These are phyloP conservation scores for Thinocorus orbignyianus DNA, from an alignment of 2,113 vertebrate species.

Conservation along the genomic window DNA sequence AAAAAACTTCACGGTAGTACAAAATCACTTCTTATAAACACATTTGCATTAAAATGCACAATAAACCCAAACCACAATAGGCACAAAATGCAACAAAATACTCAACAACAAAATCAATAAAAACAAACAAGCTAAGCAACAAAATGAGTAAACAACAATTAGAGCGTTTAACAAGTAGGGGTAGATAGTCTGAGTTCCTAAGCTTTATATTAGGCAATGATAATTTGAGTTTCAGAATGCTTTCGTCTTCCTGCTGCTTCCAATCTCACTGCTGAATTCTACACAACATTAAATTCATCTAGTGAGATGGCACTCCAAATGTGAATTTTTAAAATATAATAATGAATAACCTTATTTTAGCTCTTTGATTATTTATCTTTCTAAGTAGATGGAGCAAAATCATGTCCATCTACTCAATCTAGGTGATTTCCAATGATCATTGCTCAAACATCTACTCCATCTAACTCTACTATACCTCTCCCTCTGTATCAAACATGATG, in stretches of 20 bases:
- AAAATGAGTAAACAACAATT: constrained; percentile 57
- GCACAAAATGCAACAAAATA: constrained; percentile 8
- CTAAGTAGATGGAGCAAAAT: not conserved
- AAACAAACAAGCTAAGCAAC: constrained; percentile 37
- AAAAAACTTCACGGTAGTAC: not conserved
- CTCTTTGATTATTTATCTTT: not conserved
- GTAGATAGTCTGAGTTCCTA: not conserved
- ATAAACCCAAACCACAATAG: constrained; percentile 30
- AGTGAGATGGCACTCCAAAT: not conserved
- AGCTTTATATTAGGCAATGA: constrained; percentile 10
- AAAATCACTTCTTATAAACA: constrained; percentile 2
- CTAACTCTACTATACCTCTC: not conserved
- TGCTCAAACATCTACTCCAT: not conserved
- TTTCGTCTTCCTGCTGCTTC: not conserved
- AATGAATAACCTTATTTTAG: not conserved
- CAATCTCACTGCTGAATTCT: not conserved
- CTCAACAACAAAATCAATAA: constrained; percentile 41
- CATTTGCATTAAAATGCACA: constrained; percentile 41
- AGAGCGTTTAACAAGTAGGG: constrained; percentile 26
- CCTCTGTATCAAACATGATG: not conserved
- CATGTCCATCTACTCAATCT: not conserved
- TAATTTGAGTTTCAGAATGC: not conserved
- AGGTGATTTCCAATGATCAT: not conserved
- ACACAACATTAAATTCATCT: not conserved
- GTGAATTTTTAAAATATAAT: not conserved